Evolutionary conservation across 1,140 invertebrate species (phyloP).

Genomic region (Episyrphus balteatus): DNA sequence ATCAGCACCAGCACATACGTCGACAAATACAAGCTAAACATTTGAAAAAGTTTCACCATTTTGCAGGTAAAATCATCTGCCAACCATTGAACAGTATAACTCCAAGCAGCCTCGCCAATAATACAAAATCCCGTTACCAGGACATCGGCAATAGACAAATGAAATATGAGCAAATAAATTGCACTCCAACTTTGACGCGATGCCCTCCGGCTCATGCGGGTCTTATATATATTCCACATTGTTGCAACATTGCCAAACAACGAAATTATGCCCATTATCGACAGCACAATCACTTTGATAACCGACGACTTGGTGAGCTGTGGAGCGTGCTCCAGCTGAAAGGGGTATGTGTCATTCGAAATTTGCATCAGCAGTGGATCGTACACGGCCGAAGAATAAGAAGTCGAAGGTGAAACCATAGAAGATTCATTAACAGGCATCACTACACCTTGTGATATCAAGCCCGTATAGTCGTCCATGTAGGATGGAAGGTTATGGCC

Average conservation of each 20-base stretch:
- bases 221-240: conserved; percentile 59
- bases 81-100: conserved; percentile 65
- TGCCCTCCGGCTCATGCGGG: conserved; percentile 39
- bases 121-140: conserved; percentile 72
- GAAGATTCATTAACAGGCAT: too few relatives aligned
- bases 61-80: conserved; percentile 69
- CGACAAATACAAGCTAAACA: conserved; percentile 72
- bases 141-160: conserved; percentile 63
- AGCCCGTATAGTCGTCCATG: too few relatives aligned
- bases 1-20: conserved; percentile 74
- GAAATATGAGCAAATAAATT: conserved; percentile 65
- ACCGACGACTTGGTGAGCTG: conserved; percentile 44
- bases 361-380: too few relatives aligned
- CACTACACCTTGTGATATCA: too few relatives aligned
- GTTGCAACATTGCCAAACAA: conserved; percentile 62
- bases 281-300: conserved; percentile 51
- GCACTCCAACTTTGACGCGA: conserved; percentile 51
- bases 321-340: conserved; percentile 48
- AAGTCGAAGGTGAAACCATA: too few relatives aligned
- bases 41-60: conserved; percentile 68
- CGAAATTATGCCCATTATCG: conserved; percentile 56
- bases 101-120: conserved; percentile 67
- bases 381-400: too few relatives aligned
- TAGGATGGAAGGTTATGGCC: too few relatives aligned
- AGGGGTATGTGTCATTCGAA: too few relatives aligned